Evolutionary conservation across 2,113 vertebrate genomes (phyloP).

Genomic region (Herpetotheres cachinnans): DNA sequence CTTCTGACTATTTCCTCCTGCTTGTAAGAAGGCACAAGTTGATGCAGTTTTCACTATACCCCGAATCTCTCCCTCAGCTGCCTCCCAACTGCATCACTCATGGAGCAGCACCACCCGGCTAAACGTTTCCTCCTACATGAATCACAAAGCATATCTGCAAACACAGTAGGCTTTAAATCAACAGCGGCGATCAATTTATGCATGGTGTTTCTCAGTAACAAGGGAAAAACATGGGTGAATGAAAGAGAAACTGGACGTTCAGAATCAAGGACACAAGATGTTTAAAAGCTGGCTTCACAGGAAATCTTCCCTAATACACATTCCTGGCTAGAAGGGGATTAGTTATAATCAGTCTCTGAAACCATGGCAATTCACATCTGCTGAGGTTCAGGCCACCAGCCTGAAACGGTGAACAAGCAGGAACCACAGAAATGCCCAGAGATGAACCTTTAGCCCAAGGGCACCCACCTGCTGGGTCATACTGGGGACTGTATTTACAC

Average conservation of each 20-base stretch:
- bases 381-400: background rate
- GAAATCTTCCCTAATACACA: background rate
- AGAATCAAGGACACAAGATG: background rate
- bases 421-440: background rate
- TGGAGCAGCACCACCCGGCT: background rate
- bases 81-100: background rate
- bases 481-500: background rate
- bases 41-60: background rate
- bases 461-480: background rate
- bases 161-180: background rate
- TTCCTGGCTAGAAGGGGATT: background rate
- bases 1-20: background rate
- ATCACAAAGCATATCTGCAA: background rate
- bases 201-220: background rate
- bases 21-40: background rate
- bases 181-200: background rate
- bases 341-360: background rate
- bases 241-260: background rate
- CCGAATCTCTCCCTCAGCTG: background rate
- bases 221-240: background rate
- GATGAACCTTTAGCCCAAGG: background rate
- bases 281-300: background rate
- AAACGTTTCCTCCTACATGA: background rate
- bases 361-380: background rate
- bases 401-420: background rate